Evolutionary conservation across 2,888 invertebrate genomes (phyloP), one percentile per base, ranked within the genome.

Genomic region (Stratiomys singularior): DNA sequence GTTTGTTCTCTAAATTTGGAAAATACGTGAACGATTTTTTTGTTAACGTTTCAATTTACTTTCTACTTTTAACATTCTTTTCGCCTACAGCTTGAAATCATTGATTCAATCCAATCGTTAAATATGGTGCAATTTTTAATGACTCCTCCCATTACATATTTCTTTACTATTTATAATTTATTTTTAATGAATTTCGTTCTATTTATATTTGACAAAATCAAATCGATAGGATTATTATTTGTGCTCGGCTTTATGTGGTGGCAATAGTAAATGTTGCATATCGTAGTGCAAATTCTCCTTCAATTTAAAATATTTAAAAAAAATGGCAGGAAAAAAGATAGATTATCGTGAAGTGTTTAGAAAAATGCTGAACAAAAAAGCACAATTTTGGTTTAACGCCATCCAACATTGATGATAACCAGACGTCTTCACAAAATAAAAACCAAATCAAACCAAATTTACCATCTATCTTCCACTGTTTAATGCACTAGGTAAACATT

Each of bases 191-290:
- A 37, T 30, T 37, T 66, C 30, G 23, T 66, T 66, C 23, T 66
- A 66, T 66, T 66, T 66, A 30, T 66, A 66, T 30, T 23, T 15
- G 18, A 76, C 13, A 56, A 58, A 72, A 63, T 63, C 18, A 28
- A 52, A 66, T 52, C 30, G 25, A 77, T 81, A 81, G 80, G 81
- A 81, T 66, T 82, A 78, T 82, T 86, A 83, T 84, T 82, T 84
- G 82, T 85, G 85, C 82, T 82, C 85, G 83, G 83, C 85, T 81
- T 81, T 84, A 82, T 84, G 86, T 81, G 83, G 83, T 80, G 81
- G 82, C 81, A 82, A 82, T 83, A 82, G 80, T 82, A 83, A 82
- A 81, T 84, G 83, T 83, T 82, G 82, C 79, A 83, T 84, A 80
- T 83, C 83, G 81, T 83, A 84, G 81, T 77, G 25, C 23, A 46